These are phyloP conservation scores for Drosophila parabipectinata DNA, from an alignment of 1,140 invertebrate species.

Conservation along the genomic window DNA sequence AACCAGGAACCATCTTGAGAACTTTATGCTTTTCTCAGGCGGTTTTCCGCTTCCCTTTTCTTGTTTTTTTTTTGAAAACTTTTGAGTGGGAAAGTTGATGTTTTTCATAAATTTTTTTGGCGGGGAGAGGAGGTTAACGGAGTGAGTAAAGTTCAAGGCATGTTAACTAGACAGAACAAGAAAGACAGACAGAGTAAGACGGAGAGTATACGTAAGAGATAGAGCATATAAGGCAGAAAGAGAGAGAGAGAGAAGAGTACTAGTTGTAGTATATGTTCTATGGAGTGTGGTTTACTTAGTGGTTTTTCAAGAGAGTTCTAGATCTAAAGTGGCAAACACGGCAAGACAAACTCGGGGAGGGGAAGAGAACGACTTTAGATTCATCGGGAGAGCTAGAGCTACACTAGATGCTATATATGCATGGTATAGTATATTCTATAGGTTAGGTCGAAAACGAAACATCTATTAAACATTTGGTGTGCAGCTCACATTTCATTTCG, in stretches of 20 bases:
- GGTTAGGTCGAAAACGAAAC: constrained; percentile 23
- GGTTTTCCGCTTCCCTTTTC: constrained; percentile 7
- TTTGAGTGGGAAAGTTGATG: constrained; percentile 35
- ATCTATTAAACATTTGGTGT: constrained; percentile 53
- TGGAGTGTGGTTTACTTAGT: constrained; percentile 20
- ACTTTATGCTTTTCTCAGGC: constrained; percentile 26
- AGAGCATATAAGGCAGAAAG: not conserved
- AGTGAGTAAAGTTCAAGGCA: constrained; percentile 43
- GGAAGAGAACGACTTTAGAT: not conserved
- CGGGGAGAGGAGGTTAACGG: constrained; percentile 26
- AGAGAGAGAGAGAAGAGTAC: constrained; percentile 20
- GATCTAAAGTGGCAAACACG: constrained; percentile 39
- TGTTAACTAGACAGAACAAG: constrained; percentile 41
- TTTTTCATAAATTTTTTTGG: constrained; percentile 21
- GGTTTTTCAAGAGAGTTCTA: constrained; percentile 31
- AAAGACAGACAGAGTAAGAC: constrained; percentile 14
- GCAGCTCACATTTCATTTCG: constrained; percentile 66
- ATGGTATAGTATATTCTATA: constrained; percentile 3
- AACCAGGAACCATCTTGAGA: constrained; percentile 26
- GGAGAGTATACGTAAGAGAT: not conserved
- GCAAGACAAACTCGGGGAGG: constrained; percentile 17
- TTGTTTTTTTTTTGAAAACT: constrained; percentile 19
- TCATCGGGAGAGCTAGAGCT: constrained; percentile 6
- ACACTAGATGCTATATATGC: constrained; percentile 45
- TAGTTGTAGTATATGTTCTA: not conserved